Percentiles rank a stretch among this genome's conserved stretches.
phyloP scores from a whole-genome alignment of 2,888 invertebrate genomes.

The Agrilus biguttatus region DNA sequence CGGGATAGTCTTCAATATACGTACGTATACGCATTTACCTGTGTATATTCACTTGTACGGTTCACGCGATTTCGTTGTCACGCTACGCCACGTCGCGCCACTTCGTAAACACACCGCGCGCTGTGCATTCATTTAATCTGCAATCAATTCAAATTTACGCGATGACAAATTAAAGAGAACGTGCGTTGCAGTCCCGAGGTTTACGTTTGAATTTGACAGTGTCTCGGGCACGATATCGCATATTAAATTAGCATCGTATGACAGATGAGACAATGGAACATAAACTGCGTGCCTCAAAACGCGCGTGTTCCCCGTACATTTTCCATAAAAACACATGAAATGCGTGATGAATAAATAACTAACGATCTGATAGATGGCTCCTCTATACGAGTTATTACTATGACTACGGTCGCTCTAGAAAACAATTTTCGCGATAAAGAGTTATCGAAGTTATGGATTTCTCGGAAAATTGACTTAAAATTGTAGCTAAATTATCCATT shows the following conservation, averaged over 20 bases:
- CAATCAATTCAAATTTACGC: slow-evolving; percentile 18
- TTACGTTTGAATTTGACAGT: slow-evolving; percentile 19
- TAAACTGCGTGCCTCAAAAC: slow-evolving; percentile 23
- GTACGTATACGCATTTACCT: too few relatives aligned
- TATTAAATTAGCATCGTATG: slow-evolving; percentile 23
- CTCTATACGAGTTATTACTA: too few relatives aligned
- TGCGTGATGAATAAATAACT: slow-evolving; percentile 10
- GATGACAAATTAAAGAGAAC: slow-evolving; percentile 24
- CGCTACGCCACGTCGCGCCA: too few relatives aligned
- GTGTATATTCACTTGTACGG: too few relatives aligned
- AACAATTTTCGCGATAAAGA: not conserved
- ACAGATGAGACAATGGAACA: slow-evolving; percentile 27
- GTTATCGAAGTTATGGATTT: too few relatives aligned
- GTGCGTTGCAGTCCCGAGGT: slow-evolving; percentile 17
- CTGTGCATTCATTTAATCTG: slow-evolving; percentile 17
- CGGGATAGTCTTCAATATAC: too few relatives aligned
- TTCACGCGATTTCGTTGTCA: too few relatives aligned
- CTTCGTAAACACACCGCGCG: too few relatives aligned
- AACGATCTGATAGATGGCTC: slow-evolving; percentile 5
- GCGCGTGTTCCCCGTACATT: slow-evolving; percentile 18
- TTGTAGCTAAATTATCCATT: too few relatives aligned
- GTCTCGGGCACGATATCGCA: slow-evolving; percentile 20
- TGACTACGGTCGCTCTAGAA: too few relatives aligned
- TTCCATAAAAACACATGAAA: slow-evolving; percentile 13
- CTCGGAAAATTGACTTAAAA: too few relatives aligned